A percentile compares a stretch with the other conserved stretches of the same genome.
phyloP scores from a whole-genome alignment of 2,113 vertebrate species.

The Nothoprocta pentlandii region DNA sequence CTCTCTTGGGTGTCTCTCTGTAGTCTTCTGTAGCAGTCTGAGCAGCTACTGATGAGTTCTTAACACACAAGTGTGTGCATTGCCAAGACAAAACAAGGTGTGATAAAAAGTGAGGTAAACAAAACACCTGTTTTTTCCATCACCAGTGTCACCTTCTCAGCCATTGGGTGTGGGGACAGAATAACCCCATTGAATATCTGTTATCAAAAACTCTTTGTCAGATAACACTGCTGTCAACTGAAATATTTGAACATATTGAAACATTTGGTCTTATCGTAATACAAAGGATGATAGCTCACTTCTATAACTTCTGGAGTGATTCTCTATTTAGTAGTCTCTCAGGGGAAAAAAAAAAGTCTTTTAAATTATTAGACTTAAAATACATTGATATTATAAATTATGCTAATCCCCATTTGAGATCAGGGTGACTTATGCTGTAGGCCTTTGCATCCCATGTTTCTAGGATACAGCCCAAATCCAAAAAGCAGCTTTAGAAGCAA shows the following conservation, averaged over 20 bases:
- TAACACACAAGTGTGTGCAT: neutral
- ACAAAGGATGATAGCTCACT: neutral
- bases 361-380: neutral
- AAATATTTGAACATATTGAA: neutral
- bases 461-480: neutral
- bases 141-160: neutral
- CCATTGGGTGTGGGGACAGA: neutral
- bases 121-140: neutral
- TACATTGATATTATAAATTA: neutral
- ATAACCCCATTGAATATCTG: too few relatives aligned
- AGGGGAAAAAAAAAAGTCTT: neutral
- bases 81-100: neutral
- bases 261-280: neutral
- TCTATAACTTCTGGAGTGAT: neutral
- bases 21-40: neutral
- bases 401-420: neutral
- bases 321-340: rapidly evolving
- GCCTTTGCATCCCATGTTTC: neutral
- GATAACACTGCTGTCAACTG: neutral
- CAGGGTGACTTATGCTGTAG: neutral
- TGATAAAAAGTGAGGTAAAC: neutral
- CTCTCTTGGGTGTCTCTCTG: neutral
- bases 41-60: neutral
- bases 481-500: neutral
- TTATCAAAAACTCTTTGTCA: neutral